phyloP scores from a whole-genome alignment of 1,140 invertebrate species.

The Cydia amplana region DNA sequence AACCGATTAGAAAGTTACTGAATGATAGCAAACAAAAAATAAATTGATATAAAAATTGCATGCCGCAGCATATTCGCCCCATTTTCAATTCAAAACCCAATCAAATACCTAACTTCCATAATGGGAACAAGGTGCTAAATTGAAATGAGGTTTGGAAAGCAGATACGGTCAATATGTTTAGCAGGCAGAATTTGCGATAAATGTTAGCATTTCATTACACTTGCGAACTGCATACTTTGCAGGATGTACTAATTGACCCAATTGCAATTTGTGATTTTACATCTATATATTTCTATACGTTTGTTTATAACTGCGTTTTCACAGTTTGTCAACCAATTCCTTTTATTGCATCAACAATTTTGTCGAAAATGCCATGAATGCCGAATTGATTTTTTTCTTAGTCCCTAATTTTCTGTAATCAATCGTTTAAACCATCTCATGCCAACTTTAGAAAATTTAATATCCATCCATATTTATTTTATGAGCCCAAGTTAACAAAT shows the following conservation, averaged over 20 bases:
- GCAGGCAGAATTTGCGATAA: not conserved
- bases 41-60: not conserved
- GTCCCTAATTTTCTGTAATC: too few relatives aligned
- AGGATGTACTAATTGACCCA: conserved; percentile 11
- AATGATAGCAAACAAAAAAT: conserved; percentile 5
- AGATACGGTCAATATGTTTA: not conserved
- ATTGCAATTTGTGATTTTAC: conserved; percentile 24
- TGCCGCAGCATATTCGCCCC: not conserved
- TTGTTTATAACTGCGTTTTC: not conserved
- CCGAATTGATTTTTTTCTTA: too few relatives aligned
- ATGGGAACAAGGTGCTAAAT: not conserved
- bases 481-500: too few relatives aligned
- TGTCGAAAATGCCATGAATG: too few relatives aligned
- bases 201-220: conserved; percentile 6
- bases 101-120: not conserved
- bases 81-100: not conserved
- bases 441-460: too few relatives aligned
- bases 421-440: too few relatives aligned
- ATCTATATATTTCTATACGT: not conserved
- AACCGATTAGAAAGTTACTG: not conserved
- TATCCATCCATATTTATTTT: too few relatives aligned
- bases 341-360: too few relatives aligned
- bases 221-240: conserved; percentile 22
- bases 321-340: not conserved
- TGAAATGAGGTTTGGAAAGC: not conserved